Percentiles rank a stretch among this genome's conserved stretches.
phyloP scores from a whole-genome alignment of 2,888 invertebrate genomes.

The Hyalella azteca region DNA sequence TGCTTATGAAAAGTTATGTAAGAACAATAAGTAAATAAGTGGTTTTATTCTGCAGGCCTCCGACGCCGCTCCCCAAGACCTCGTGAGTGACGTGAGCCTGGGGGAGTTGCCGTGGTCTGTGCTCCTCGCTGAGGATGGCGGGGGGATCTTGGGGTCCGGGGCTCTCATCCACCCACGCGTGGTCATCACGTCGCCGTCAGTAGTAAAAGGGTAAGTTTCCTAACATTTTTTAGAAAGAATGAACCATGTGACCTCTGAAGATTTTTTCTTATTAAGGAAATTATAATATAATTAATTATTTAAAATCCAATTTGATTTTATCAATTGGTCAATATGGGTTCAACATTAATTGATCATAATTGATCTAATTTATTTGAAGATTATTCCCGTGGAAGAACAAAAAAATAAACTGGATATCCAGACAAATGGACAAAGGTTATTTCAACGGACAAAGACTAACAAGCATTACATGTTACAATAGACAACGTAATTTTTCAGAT shows the following conservation, averaged over 20 bases:
- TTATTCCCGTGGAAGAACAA: no score
- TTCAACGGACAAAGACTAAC: no score
- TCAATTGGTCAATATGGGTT: neutral
- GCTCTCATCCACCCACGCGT: neutral
- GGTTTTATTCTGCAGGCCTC: neutral
- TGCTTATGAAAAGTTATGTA: neutral
- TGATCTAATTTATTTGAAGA: neutral
- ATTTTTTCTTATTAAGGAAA: neutral
- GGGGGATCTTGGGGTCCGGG: neutral
- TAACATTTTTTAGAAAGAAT: neutral
- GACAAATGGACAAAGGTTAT: no score
- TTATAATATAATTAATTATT: neutral
- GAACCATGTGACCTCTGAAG: neutral
- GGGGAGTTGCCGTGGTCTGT: slow-evolving; percentile 3
- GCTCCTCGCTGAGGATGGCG: neutral
- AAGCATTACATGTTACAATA: no score
- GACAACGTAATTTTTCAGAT: no score
- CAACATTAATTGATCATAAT: neutral
- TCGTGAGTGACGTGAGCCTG: neutral
- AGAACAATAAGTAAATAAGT: neutral
- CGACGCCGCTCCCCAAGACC: neutral
- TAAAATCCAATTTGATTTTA: neutral
- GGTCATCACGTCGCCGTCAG: neutral
- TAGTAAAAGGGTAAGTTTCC: neutral
- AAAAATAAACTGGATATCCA: no score